Evolutionary conservation across 53 echinoderm and acorn worm species (phyloP).

Genomic region (Henricia sp.): DNA sequence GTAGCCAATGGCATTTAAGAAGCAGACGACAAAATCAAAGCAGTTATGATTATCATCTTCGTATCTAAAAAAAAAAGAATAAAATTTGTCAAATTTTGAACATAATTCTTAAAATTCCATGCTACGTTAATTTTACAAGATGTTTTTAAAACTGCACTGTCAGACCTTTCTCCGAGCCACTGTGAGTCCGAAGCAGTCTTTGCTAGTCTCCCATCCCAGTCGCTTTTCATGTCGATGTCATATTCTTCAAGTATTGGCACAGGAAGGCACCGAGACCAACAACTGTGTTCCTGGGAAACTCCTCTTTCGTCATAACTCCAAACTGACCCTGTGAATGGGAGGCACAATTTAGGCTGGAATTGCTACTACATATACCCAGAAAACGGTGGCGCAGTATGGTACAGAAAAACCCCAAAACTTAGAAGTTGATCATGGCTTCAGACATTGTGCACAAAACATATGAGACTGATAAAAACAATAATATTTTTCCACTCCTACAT

Average conservation of each 20-base stretch:
- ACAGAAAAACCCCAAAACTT: too few species aligned
- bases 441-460: too few species aligned
- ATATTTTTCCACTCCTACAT: too few species aligned
- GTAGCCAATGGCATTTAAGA: slow-evolving; percentile 80
- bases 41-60: slow-evolving; percentile 78
- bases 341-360: neutral
- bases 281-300: slow-evolving; percentile 30
- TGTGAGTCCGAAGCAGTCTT: neutral
- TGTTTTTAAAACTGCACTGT: neutral
- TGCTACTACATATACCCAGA: neutral
- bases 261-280: slow-evolving; percentile 70
- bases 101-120: neutral
- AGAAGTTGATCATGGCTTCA: too few species aligned
- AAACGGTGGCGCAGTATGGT: neutral
- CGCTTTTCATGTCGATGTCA: slow-evolving; percentile 68
- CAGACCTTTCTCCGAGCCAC: slow-evolving; percentile 68
- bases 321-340: slow-evolving; percentile 53
- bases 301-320: slow-evolving; percentile 76
- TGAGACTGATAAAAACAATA: too few species aligned
- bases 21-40: slow-evolving; percentile 90
- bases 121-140: neutral
- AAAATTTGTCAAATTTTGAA: neutral
- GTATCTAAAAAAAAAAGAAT: slow-evolving; percentile 64
- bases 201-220: slow-evolving; percentile 72
- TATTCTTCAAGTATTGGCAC: slow-evolving; percentile 66